Evolutionary conservation across 2,113 vertebrate genomes (phyloP), one percentile per base, ranked within the genome.

Genomic region (Sisor rabdophorus): DNA sequence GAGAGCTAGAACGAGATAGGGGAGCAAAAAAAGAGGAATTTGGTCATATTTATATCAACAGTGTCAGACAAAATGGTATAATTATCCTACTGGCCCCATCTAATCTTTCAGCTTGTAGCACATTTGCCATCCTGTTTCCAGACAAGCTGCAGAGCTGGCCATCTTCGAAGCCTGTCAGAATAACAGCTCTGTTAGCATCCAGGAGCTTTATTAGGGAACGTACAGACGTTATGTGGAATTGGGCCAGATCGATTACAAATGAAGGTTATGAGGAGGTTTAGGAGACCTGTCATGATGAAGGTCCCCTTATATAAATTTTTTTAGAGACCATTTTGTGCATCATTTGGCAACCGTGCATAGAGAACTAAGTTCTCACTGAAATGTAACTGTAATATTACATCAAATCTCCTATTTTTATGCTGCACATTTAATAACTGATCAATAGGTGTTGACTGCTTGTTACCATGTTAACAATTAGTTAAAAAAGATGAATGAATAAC

Each of bases 1-100:
- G 77, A 22, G 70, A 47, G 75, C 55, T 54, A 19, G 73, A 54
- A 59, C 24, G 63, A 24, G 71, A 65, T 4, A 20, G 47, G 47
- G 24, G 47, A 36, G 44, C 56, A 24, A 47, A 44, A 47, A 89
- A 59, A 75, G 89, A 86, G 93, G 91, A 92, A 92, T 92, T 93
- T 95, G 84, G 92, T 91, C 94, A 94, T 94, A 96, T 96, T 97
- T 95, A 94, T 93, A 95, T 95, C 95, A 98, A 96, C 95, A 98
- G 94, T 92, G 93, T 88, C 79, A 79, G 91, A 92, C 94, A 94
- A 94, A 92, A 91, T 91, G 90, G 92, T 93, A 94, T 96, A 95
- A 98, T 98, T 97, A 98, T 95, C 93, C 95, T 90, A 91, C 87
- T 88, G 91, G 92, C 93, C 91, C 85, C 81, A 86, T 89, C 91